Base-by-base conservation (phyloP, 2,888 invertebrate species). In the Campoletis raptor region DNA sequence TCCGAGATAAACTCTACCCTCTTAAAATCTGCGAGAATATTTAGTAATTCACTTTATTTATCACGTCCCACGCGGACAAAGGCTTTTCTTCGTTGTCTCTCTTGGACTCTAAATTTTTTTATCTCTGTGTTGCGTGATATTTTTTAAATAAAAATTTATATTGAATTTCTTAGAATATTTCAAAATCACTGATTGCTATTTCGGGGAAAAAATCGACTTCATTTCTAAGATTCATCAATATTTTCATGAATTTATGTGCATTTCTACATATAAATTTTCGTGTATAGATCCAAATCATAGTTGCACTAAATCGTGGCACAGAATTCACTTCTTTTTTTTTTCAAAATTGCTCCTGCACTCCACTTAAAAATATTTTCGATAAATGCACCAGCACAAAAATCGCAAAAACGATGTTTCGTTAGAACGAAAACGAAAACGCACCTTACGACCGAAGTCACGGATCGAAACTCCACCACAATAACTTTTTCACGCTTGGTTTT, bases 401-500 rank as follows among this genome's bases (percentile, higher is more conserved):
- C 54, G 77, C 45, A 40, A 24, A 70, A 18, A 21, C 57, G 66
- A 77, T 48, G 42, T 76, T 15, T 45, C 21, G 57, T 2, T 40
- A 57, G n/a, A 79, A 76, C 42, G 37, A 40, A n/a, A 21, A 36
- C 37, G 36, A 36, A 69, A 81, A 88, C 88, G 70, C 86, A 88
- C 88, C 87, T 87, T 77, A 61, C 70, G 85, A 85, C 88, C 88
- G 85, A 78, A 84, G 85, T 85, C 88, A 79, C 72, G 83, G 79
- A 66, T 76, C 81, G 64, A 78, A 76, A 88, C 72, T 70, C 54
- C 40, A 77, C 61, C 70, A 70, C 81, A 12, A 40, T 54, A 54
- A 80, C 74, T 67, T 67, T 30, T 7, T 61, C 30, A 61, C 61
- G 30, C 4, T 57, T 57, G 48, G 18, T n/a, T 52, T 52, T 52